These are phyloP conservation scores for Oopsacas minuta DNA, from an alignment of 37 sponge, comb jelly and placozoan species.

Conservation along the genomic window DNA sequence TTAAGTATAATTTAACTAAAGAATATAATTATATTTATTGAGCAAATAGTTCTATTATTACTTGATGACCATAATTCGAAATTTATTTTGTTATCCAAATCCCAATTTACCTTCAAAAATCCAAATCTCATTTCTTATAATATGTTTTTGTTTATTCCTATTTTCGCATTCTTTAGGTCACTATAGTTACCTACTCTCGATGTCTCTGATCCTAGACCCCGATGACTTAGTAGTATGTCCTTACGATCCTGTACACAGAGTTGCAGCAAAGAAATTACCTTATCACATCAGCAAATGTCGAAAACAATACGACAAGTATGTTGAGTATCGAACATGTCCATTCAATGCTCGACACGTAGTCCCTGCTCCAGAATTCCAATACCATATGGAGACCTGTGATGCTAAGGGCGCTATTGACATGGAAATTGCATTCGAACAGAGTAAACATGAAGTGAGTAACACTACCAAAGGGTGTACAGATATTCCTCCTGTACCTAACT, in stretches of 20 bases:
- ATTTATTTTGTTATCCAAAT: no score
- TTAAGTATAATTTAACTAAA: no score
- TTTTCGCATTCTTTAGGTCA: no score
- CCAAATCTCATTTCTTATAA: no score
- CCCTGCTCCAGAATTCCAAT: constrained; percentile 24
- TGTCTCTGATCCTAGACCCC: constrained; percentile 25
- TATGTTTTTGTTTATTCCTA: no score
- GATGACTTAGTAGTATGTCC: constrained; percentile 67
- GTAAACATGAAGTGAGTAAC: neutral
- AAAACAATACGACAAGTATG: constrained; percentile 29
- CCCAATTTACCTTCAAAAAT: no score
- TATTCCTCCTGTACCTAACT: neutral
- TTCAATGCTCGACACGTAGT: constrained; percentile 58
- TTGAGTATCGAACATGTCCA: constrained; percentile 35
- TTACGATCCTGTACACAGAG: constrained; percentile 66
- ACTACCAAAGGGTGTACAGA: neutral
- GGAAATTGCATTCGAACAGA: constrained; percentile 9
- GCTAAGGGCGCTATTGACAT: neutral
- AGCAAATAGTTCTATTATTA: no score
- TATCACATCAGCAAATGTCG: constrained; percentile 78
- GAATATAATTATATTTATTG: no score
- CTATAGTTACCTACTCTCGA: neutral
- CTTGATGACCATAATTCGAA: no score
- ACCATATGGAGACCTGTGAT: constrained; percentile 32
- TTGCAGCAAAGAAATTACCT: constrained; percentile 48